These are phyloP conservation scores for Orthochromis malagaraziensis DNA, from an alignment of 2,113 vertebrate species.

Conservation along the genomic window DNA sequence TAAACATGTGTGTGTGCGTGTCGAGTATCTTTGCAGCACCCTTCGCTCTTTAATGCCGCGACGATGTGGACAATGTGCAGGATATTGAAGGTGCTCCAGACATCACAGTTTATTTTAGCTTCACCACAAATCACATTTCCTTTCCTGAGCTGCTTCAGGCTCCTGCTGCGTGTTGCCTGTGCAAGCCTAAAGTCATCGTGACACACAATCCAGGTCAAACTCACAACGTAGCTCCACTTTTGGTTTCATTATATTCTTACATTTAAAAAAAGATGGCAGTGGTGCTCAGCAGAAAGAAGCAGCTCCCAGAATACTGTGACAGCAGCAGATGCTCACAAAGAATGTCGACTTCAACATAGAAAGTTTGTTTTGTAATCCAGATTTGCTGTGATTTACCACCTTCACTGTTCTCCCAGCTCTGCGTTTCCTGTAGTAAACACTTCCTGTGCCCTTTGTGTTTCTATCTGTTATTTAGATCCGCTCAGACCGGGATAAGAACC, in stretches of 20 bases:
- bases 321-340: background rate
- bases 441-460: background rate
- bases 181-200: background rate
- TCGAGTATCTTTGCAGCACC: background rate
- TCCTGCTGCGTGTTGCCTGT: background rate
- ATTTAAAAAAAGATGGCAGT: background rate
- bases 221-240: background rate
- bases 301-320: background rate
- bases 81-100: background rate
- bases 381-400: background rate
- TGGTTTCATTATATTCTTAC: background rate
- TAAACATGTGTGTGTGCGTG: background rate
- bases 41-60: background rate
- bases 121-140: background rate
- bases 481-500: conserved; percentile 91
- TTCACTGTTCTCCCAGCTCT: background rate
- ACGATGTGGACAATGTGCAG: background rate
- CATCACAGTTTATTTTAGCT: background rate
- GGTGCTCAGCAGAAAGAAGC: background rate
- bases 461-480: conserved; percentile 74
- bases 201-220: conserved; percentile 19
- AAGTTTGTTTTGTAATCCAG: background rate
- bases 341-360: background rate
- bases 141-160: background rate
- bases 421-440: background rate